Conservation (phyloP, 2,888 invertebrate genomes). For the Cotesia congregata region DNA sequence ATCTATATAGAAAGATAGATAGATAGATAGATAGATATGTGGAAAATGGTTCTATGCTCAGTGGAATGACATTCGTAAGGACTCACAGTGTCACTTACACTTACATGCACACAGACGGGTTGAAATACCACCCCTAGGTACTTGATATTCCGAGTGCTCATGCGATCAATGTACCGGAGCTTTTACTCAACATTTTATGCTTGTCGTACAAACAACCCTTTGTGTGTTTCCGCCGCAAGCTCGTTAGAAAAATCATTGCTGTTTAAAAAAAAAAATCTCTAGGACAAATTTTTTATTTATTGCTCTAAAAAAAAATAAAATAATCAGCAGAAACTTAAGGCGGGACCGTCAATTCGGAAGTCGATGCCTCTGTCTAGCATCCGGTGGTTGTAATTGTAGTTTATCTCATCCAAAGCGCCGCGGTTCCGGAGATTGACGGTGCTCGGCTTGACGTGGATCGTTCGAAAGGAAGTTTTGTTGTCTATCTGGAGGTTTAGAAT, state of each 20-base stretch:
- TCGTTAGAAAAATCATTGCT: too few species aligned
- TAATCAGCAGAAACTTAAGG: constrained; percentile 49
- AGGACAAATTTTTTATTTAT: constrained; percentile 11
- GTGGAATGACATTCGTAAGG: constrained; percentile 64
- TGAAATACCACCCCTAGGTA: not conserved
- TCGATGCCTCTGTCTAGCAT: constrained; percentile 64
- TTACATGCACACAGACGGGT: constrained; percentile 62
- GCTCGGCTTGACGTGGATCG: constrained; percentile 66
- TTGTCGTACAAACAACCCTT: constrained; percentile 62
- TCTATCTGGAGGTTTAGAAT: constrained; percentile 65
- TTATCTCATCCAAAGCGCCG: constrained; percentile 61
- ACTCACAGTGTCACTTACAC: constrained; percentile 74
- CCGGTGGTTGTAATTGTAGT: constrained; percentile 61
- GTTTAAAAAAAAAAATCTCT: too few species aligned
- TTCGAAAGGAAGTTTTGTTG: constrained; percentile 62
- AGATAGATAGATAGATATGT: constrained; percentile 49
- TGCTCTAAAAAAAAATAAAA: not conserved
- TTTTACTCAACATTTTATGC: constrained; percentile 73
- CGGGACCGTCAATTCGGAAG: constrained; percentile 66
- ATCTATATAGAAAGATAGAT: not conserved
- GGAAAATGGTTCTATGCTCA: constrained; percentile 62
- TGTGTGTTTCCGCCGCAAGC: too few species aligned
- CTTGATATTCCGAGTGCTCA: constrained; percentile 64
- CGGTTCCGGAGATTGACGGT: constrained; percentile 64
- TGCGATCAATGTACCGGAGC: constrained; percentile 74